Evolutionary conservation across 2,888 invertebrate genomes (phyloP), one percentile per base, ranked within the genome.

Genomic region (Notodonta ziczac): DNA sequence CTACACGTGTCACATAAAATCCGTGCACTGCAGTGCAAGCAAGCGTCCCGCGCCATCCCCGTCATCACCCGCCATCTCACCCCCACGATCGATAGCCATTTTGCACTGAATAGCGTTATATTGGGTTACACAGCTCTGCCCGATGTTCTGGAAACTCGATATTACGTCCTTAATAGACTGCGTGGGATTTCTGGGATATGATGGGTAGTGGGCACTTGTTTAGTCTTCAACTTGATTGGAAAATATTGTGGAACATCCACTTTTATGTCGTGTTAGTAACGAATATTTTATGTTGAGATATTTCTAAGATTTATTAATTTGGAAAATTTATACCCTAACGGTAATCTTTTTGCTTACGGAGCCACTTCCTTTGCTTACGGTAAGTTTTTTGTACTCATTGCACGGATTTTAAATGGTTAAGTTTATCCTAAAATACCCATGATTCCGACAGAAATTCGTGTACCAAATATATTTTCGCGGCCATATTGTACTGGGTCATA

Each of bases 21-120:
- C 5, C n/a, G n/a, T 46, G 46, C 16, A 52, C 13, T 52, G 50
- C 50, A 50, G 53, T 67, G 73, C 75, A 70, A 56, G 56, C 50
- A 24, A n/a, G 53, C 50, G 61, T 53, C 58, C 46, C 56, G 51
- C 66, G 63, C 70, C 63, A 53, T 12, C 58, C 64, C 66, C 56
- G 66, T 54, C 24, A 24, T 24, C 24, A 24, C 24, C 24, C 24
- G 24, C 58, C 64, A 63, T 58, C 61, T 62, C 59, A 62, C 66
- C 67, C 69, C 44, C 62, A 59, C 52, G 70, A 73, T 74, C 80
- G 72, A 80, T 80, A 78, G 62, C 64, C 70, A 69, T 76, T 76
- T 72, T 69, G 71, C 72, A 60, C 68, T 69, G 69, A 66, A 72
- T 70, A 64, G 64, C 59, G 64, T 61, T 73, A 69, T 75, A 77